Evolutionary conservation across 2,113 vertebrate species (phyloP).

Genomic region (Malurus alboscapulatus): DNA sequence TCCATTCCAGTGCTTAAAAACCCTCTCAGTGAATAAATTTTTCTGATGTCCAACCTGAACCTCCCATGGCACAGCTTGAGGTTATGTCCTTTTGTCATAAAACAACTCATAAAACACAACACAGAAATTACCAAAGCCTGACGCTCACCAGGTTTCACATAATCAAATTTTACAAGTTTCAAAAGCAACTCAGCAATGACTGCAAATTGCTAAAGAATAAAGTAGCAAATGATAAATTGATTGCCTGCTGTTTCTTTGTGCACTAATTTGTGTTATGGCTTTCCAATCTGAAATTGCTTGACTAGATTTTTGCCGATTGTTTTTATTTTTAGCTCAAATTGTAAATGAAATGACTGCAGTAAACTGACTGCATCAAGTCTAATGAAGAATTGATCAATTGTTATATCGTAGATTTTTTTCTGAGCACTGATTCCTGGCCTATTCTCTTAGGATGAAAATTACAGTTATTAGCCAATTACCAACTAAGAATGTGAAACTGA

Average conservation of each 20-base stretch:
- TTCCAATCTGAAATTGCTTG: constrained; percentile 43
- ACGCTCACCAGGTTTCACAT: background rate
- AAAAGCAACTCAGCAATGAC: constrained; percentile 26
- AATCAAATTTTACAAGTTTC: constrained; percentile 27
- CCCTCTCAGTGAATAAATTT: background rate
- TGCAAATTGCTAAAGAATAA: constrained; percentile 33
- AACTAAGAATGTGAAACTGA: background rate
- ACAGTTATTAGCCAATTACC: constrained; percentile 35
- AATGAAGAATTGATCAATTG: constrained; percentile 57
- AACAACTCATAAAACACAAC: background rate
- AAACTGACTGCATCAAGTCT: constrained; percentile 3
- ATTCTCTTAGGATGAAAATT: constrained; percentile 38
- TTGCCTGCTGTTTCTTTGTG: constrained; percentile 42
- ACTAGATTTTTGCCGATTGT: constrained; percentile 28
- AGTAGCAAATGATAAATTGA: constrained; percentile 46
- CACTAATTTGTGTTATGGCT: constrained; percentile 47
- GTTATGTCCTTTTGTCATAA: background rate
- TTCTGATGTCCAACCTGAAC: background rate
- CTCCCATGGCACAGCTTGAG: background rate
- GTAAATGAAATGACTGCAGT: constrained; percentile 39
- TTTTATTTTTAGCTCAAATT: constrained; percentile 37
- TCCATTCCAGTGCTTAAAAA: background rate
- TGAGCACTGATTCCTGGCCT: constrained; percentile 13
- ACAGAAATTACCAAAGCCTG: constrained; percentile 18
- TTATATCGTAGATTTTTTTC: background rate